phyloP scores from a whole-genome alignment of 2,888 invertebrate species.

The Parnassius mnemosyne region DNA sequence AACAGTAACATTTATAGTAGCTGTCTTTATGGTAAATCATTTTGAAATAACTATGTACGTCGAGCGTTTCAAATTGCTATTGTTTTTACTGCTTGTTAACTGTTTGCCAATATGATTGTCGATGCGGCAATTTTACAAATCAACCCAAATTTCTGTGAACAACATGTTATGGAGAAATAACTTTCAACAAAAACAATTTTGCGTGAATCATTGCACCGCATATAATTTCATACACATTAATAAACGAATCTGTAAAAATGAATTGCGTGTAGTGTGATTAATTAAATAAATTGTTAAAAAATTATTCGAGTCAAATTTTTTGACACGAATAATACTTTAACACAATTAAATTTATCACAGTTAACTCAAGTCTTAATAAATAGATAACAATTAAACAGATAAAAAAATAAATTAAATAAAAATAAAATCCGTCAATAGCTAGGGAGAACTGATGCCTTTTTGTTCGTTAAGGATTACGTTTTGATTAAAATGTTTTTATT shows the following conservation, averaged over 20 bases:
- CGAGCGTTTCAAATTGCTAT: slow-evolving; percentile 17
- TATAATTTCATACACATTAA: slow-evolving; percentile 46
- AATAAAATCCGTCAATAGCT: too few species aligned
- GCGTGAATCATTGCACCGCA: slow-evolving; percentile 42
- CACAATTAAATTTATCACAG: too few species aligned
- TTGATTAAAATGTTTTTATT: too few species aligned
- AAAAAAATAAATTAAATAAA: too few species aligned
- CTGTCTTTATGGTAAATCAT: slow-evolving; percentile 1
- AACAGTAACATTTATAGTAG: not conserved
- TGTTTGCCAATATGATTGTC: slow-evolving; percentile 25
- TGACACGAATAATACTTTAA: too few species aligned
- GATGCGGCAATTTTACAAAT: slow-evolving; percentile 33
- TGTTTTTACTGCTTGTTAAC: slow-evolving; percentile 24
- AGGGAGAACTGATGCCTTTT: too few species aligned
- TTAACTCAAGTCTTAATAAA: too few species aligned
- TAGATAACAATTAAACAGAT: too few species aligned
- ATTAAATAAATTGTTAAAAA: too few species aligned
- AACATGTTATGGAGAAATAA: slow-evolving; percentile 44
- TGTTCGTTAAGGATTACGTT: too few species aligned
- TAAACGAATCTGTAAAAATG: slow-evolving; percentile 30
- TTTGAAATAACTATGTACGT: slow-evolving; percentile 17
- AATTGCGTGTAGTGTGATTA: too few species aligned
- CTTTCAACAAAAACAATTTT: slow-evolving; percentile 47
- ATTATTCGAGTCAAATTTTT: too few species aligned
- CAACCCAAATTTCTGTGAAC: slow-evolving; percentile 34